A percentile compares a stretch with the other conserved stretches of the same genome.
Conservation (phyloP, 1,140 invertebrate genomes). For the Heliothis virescens region DNA sequence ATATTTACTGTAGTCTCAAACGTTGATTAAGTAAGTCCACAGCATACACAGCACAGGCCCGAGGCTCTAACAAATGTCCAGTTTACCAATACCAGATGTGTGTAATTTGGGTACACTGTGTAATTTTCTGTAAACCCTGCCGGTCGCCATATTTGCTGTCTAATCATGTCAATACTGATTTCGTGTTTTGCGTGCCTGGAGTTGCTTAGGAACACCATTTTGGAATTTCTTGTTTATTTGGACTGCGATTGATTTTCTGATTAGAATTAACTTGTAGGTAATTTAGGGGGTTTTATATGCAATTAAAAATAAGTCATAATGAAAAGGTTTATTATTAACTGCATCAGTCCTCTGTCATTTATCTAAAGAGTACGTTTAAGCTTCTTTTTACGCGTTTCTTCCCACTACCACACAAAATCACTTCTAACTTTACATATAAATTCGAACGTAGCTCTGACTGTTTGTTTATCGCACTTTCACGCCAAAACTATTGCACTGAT, state of each 20-base stretch:
- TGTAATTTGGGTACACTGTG: neutral
- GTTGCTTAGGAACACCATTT: neutral
- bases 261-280: neutral
- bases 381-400: too few species aligned
- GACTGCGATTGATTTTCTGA: neutral
- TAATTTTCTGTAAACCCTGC: conserved; percentile 10
- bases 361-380: too few species aligned
- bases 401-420: too few species aligned
- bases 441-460: too few species aligned
- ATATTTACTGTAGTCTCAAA: conserved; percentile 10
- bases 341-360: too few species aligned
- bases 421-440: too few species aligned
- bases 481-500: too few species aligned
- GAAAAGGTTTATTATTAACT: too few species aligned
- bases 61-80: neutral
- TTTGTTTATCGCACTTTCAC: too few species aligned
- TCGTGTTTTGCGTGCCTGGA: too few species aligned
- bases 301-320: too few species aligned
- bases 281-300: too few species aligned
- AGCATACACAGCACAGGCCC: neutral
- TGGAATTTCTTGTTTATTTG: neutral
- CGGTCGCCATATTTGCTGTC: conserved; percentile 2
- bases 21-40: neutral
- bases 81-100: conserved; percentile 1
- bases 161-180: neutral